Base-by-base conservation (phyloP, 2,888 invertebrate species). In the Tetramorium bicarinatum region DNA sequence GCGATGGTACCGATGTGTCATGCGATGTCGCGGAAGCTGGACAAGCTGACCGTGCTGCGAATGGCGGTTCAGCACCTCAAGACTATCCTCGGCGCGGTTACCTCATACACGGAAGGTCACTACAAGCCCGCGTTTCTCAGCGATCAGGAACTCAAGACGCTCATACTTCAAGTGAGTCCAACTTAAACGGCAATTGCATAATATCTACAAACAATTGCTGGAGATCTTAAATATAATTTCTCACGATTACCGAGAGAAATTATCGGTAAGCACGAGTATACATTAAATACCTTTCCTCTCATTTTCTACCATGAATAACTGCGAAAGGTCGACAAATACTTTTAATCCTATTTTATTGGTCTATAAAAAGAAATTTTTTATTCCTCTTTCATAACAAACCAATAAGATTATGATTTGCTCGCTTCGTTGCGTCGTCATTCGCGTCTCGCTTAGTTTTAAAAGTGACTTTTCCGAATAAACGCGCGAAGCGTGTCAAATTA, bases 61-160 rank as follows among this genome's bases (percentile, higher is more conserved):
- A 98, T 99, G 98, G 98, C 99, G 0, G 99, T 99, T 25, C 98
- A 99, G 94, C 98, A 99, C 95, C 95, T 99, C 92, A 97, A 98
- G 88, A 97, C 97, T 15, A 96, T 98, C 82, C 91, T 97, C 72
- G 96, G 98, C 86, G 96, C 98, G 85, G 96, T 97, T 82, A 96
- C 97, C 94, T 96, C 97, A 47, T 96, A 97, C 95, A 96, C 98
- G 90, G 96, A 97, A 95, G 96, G 98, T 91, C 96, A 97, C 89
- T 97, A 97, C 94, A 97, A 97, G 91, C 97, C 98, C 0, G 96
- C 98, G 0, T 98, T 98, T 95, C 95, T 99, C 38, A 97, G 98
- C 0, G 98, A 99, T 93, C 97, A 97, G 87, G 98, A 99, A 93
- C 96, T 99, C 2, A 99, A 98, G 95, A 96, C 97, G 92, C 96